Percentiles rank a stretch among this genome's conserved stretches.
These are phyloP conservation scores for Silvanus unidentatus DNA, from an alignment of 2,888 invertebrate species.

Conservation along the genomic window DNA sequence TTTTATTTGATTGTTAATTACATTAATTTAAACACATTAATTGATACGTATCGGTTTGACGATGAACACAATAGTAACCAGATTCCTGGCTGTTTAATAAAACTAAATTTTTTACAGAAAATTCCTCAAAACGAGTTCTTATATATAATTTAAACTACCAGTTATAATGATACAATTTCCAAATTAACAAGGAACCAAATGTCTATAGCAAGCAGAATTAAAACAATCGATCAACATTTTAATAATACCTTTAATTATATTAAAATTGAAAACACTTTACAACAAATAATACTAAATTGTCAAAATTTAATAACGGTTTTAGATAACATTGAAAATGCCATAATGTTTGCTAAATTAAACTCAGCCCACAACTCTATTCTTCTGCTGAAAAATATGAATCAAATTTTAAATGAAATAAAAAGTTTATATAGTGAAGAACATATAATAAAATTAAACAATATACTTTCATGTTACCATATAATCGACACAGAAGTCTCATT, in stretches of 20 bases:
- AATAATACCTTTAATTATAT: conserved; percentile 8
- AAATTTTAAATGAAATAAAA: conserved; percentile 10
- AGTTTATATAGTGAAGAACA: conserved; percentile 11
- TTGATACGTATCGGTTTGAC: no score
- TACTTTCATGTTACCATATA: conserved; percentile 15
- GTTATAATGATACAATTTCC: no score
- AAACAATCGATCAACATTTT: conserved; percentile 5
- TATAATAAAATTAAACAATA: conserved; percentile 15
- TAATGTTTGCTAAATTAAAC: conserved; percentile 20
- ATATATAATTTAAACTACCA: no score
- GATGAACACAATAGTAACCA: no score
- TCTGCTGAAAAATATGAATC: conserved; percentile 9
- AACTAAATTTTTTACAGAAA: no score
- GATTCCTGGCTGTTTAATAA: no score
- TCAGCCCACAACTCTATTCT: conserved; percentile 17
- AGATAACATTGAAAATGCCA: conserved; percentile 21
- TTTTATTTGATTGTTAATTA: no score
- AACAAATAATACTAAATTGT: conserved; percentile 19
- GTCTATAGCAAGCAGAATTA: conserved; percentile 5
- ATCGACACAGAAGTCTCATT: conserved; percentile 12
- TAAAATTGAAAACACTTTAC: conserved; percentile 11
- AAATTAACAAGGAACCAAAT: no score
- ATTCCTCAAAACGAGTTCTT: no score
- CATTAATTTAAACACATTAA: no score
- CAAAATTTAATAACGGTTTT: conserved; percentile 19